Base-by-base conservation (phyloP, 2,797 vertebrate species). In the Chaunax sp. region DNA sequence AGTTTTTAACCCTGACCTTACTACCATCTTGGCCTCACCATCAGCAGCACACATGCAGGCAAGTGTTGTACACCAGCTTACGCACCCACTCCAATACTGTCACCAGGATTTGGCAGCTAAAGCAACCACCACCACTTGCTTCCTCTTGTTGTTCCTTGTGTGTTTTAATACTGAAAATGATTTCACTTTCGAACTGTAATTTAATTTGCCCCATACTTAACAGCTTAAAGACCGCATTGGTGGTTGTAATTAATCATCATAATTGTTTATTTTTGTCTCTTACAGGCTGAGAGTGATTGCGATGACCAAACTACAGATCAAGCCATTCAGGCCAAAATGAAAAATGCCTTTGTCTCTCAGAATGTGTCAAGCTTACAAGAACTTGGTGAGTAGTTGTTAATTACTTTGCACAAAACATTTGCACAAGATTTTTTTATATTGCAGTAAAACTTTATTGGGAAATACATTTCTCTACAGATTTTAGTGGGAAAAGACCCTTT, bases 351-450 rank as follows among this genome's bases (percentile, higher is more conserved):
- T 87, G 95, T 98, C 53, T 96, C 97, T 81, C 98, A 99, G 93
- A 99, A 99, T 15, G 97, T 99, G 86, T 96, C 97, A 85, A 99
- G 96, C 91, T 94, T 99, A 88, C 98, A 99, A 80, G 98, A 98
- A 86, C 95, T 99, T 16, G 98, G 98, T 99, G 83, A 94, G 95
- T 85, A 30, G 6, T 54, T 60, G 7, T 41, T 50, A 19, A 12
- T 59, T 40, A 12, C 23, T 33, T 52, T 44, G 4, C 15, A 38
- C 28, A 2, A 0, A 46, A 60, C n/a, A 46, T 0, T 18, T 59
- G 1, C 23, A 35, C 7, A 35, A 38, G 13, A 38, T 19, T 37
- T 37, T 47, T 49, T 23, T 9, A 18, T n/a, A 12, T n/a, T n/a
- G 20, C 14, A 38, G 4, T 22, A 11, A 47, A 25, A 55, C 26